These are phyloP conservation scores for Lymantria monacha DNA, from an alignment of 2,888 invertebrate genomes.

Conservation along the genomic window DNA sequence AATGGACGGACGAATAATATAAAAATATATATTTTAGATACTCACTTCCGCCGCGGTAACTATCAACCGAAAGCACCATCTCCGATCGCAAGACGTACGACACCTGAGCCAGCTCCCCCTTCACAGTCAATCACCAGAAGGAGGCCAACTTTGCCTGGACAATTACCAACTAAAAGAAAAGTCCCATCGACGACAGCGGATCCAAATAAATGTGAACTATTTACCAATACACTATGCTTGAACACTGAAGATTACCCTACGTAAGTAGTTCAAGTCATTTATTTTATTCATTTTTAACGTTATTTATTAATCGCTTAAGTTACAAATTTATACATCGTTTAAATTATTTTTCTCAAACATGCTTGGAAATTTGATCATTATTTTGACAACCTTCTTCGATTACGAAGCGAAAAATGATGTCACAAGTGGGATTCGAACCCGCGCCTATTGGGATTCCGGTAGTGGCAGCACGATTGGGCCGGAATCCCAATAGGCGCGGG, in stretches of 20 bases:
- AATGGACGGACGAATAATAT: no score
- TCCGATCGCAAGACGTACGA: slow-evolving; percentile 49
- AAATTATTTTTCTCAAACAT: no score
- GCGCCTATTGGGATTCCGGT: no score
- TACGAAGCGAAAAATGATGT: no score
- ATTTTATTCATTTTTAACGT: not conserved
- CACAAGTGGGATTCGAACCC: no score
- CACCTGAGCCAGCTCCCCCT: slow-evolving; percentile 47
- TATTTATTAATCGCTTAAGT: not conserved
- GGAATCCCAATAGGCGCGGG: no score
- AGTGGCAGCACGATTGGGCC: no score
- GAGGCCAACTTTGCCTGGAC: slow-evolving; percentile 46
- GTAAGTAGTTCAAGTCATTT: slow-evolving; percentile 81
- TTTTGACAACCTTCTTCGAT: no score
- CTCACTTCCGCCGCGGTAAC: slow-evolving; percentile 61
- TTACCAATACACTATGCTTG: slow-evolving; percentile 87
- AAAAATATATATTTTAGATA: slow-evolving; percentile 18
- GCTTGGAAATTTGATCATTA: no score
- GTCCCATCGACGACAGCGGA: slow-evolving; percentile 44
- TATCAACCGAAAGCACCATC: slow-evolving; percentile 58
- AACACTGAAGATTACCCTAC: slow-evolving; percentile 89
- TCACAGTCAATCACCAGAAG: slow-evolving; percentile 38
- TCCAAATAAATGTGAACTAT: slow-evolving; percentile 83
- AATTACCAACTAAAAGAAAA: slow-evolving; percentile 37
- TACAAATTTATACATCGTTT: no score